Evolutionary conservation across 1,140 invertebrate genomes (phyloP).

Genomic region (Diorhabda sublineata): DNA sequence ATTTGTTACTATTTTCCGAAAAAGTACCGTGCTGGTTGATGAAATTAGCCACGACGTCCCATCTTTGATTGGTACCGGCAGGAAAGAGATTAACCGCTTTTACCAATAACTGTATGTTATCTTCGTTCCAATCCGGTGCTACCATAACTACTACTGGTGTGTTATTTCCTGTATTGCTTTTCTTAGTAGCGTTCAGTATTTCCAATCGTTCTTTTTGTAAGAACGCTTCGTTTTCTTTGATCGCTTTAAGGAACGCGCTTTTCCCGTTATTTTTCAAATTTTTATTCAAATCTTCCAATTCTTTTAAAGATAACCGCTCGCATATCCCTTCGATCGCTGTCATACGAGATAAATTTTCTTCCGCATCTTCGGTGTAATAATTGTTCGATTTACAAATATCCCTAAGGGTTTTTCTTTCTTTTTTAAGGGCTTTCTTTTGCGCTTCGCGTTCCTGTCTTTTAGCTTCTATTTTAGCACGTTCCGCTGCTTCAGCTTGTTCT

Average conservation of each 20-base stretch:
- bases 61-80: constrained; percentile 90
- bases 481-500: constrained; percentile 77
- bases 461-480: constrained; percentile 72
- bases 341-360: constrained; percentile 78
- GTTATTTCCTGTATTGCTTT: constrained; percentile 47
- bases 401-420: constrained; percentile 80
- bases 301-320: constrained; percentile 67
- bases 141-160: constrained; percentile 45
- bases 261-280: constrained; percentile 62
- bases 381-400: constrained; percentile 83
- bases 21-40: constrained; percentile 83
- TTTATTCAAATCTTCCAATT: constrained; percentile 75
- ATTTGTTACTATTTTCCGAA: constrained; percentile 49
- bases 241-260: constrained; percentile 61
- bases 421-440: constrained; percentile 76
- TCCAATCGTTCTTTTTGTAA: constrained; percentile 71
- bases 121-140: constrained; percentile 70
- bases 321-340: constrained; percentile 86
- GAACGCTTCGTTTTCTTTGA: constrained; percentile 58
- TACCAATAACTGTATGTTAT: constrained; percentile 81
- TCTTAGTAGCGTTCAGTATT: constrained; percentile 52
- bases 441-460: constrained; percentile 83
- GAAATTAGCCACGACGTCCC: constrained; percentile 95
- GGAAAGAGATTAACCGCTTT: constrained; percentile 96
- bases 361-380: constrained; percentile 73